Conservation (phyloP, 2,113 vertebrate species). For the Passer domesticus region DNA sequence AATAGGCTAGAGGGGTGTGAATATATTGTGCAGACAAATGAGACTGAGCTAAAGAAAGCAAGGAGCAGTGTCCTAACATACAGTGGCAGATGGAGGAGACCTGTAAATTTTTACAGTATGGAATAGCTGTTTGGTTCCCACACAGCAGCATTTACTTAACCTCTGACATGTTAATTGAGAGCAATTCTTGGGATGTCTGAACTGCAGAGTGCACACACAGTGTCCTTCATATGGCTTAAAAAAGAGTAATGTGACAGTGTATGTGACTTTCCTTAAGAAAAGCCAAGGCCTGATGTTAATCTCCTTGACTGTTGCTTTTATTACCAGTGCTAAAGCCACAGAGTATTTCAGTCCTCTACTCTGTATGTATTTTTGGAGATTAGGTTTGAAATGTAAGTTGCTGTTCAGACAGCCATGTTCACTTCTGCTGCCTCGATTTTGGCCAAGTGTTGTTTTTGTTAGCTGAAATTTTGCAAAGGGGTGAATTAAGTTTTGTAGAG, state of each 20-base stretch:
- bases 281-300: not conserved
- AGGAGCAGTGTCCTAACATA: not conserved
- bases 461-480: not conserved
- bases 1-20: not conserved
- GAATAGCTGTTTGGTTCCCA: not conserved
- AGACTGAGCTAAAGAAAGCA: not conserved
- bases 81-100: not conserved
- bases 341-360: not conserved
- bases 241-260: not conserved
- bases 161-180: conserved; percentile 1
- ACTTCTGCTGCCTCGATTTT: not conserved
- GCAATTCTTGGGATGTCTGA: conserved; percentile 8
- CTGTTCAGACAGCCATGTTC: not conserved
- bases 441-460: not conserved
- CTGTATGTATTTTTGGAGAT: not conserved
- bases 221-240: not conserved
- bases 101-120: not conserved
- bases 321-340: not conserved
- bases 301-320: not conserved
- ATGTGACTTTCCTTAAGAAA: not conserved
- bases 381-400: not conserved
- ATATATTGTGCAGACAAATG: not conserved
- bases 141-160: not conserved
- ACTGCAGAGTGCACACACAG: not conserved
- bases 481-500: not conserved